Evolutionary conservation across 2,888 invertebrate species (phyloP).

Genomic region (Rambutsinella grinnellia): DNA sequence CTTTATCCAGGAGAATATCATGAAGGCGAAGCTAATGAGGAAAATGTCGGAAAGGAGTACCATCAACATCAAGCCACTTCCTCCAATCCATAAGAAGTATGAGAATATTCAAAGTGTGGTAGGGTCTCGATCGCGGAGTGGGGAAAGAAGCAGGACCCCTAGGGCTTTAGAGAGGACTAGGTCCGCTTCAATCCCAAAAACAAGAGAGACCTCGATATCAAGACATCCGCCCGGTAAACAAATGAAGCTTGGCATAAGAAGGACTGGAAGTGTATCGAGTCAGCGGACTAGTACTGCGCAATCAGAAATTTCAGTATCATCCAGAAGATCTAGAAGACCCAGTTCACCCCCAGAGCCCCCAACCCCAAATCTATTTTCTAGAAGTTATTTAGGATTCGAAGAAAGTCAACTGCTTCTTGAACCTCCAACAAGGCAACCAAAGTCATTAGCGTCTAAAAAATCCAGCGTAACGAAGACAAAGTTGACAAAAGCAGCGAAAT

Average conservation of each 20-base stretch:
- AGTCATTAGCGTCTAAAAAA: neutral
- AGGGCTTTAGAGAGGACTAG: neutral
- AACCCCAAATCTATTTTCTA: no score
- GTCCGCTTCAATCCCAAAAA: neutral
- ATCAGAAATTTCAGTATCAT: neutral
- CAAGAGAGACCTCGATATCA: neutral
- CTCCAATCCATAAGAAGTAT: conserved; percentile 14
- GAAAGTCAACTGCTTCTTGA: neutral
- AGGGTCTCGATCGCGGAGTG: neutral
- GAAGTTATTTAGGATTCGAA: no score
- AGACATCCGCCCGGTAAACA: neutral
- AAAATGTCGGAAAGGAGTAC: neutral
- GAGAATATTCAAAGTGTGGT: conserved; percentile 24
- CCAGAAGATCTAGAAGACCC: neutral
- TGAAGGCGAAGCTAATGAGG: conserved; percentile 8
- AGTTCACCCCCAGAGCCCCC: no score
- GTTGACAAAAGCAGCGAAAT: no score
- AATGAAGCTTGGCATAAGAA: neutral
- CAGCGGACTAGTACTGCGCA: neutral
- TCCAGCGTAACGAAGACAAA: no score
- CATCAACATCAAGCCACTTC: neutral
- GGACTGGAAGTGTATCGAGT: neutral
- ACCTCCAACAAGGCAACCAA: neutral
- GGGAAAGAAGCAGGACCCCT: neutral
- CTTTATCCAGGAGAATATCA: conserved; percentile 43